Evolutionary conservation across 2,888 invertebrate species (phyloP).

Genomic region (Blera fallax): DNA sequence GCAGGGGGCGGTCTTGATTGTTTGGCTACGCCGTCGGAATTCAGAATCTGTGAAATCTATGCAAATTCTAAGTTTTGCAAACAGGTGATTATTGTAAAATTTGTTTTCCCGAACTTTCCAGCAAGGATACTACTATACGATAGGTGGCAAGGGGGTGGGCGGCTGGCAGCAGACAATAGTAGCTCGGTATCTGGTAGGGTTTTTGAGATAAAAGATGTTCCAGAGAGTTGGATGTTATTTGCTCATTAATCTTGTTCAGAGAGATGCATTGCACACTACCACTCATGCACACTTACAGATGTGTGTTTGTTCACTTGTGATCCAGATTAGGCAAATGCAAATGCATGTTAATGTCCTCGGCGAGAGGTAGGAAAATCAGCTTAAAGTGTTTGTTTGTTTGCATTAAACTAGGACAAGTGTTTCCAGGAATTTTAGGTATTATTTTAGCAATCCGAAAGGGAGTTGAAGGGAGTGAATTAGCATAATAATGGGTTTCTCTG

Average conservation of each 20-base stretch:
- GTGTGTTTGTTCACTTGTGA: constrained; percentile 34
- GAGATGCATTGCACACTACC: constrained; percentile 41
- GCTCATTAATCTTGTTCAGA: constrained; percentile 72
- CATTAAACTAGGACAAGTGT: constrained; percentile 14
- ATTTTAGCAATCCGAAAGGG: background rate
- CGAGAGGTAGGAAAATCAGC: constrained; percentile 33
- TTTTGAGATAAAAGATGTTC: constrained; percentile 43
- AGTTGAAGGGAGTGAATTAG: background rate
- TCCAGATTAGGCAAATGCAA: constrained; percentile 69
- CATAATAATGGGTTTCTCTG: no score
- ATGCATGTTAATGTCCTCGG: constrained; percentile 54
- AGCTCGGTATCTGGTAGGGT: constrained; percentile 2
- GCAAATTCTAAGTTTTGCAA: constrained; percentile 73
- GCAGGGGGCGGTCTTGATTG: constrained; percentile 49
- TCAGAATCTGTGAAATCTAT: constrained; percentile 69
- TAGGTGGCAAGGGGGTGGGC: background rate
- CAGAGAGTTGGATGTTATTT: constrained; percentile 65
- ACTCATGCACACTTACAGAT: background rate
- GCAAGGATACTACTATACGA: constrained; percentile 8
- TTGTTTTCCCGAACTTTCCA: constrained; percentile 63
- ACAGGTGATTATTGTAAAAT: constrained; percentile 73
- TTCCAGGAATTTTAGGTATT: background rate
- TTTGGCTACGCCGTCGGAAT: constrained; percentile 65
- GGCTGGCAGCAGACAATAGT: background rate
- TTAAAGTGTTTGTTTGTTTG: constrained; percentile 47